phyloP scores from a whole-genome alignment of 1,140 invertebrate species.

The Rhizoglyphus robini region DNA sequence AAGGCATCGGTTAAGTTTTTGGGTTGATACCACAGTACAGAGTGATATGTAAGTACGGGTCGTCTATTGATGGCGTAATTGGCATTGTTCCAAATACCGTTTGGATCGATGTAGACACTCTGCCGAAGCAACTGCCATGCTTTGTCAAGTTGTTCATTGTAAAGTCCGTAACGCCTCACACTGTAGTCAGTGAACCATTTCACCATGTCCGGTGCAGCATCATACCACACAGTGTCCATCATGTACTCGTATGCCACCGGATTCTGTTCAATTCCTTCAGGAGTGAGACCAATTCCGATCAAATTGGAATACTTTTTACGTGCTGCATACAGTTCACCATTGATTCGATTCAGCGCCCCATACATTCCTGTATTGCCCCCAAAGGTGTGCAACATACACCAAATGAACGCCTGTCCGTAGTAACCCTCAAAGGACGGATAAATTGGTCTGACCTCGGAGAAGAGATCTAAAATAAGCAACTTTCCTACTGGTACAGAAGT shows the following conservation, averaged over 20 bases:
- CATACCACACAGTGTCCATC: conserved; percentile 60
- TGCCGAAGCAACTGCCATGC: conserved; percentile 3
- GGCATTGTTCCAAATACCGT: conserved; percentile 47
- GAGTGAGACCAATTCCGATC: conserved; percentile 67
- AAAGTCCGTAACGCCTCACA: conserved; percentile 50
- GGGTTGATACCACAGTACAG: conserved; percentile 53
- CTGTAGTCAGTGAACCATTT: conserved; percentile 57
- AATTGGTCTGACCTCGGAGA: conserved; percentile 66
- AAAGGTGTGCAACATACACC: conserved; percentile 93
- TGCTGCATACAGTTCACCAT: conserved; percentile 39
- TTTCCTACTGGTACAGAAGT: conserved; percentile 51
- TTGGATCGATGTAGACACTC: conserved; percentile 52
- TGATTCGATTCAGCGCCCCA: conserved; percentile 58
- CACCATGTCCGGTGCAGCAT: conserved; percentile 45
- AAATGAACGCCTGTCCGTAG: conserved; percentile 83
- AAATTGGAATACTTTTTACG: conserved; percentile 35
- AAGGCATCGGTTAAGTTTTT: conserved; percentile 26
- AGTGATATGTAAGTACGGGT: conserved; percentile 47
- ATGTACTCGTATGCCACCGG: conserved; percentile 74
- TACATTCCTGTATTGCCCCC: conserved; percentile 79
- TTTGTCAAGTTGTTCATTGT: not conserved
- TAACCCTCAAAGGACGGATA: conserved; percentile 60
- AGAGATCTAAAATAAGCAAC: conserved; percentile 70
- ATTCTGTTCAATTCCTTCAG: conserved; percentile 87
- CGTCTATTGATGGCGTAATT: conserved; percentile 54